Evolutionary conservation across 2,797 vertebrate genomes (phyloP), one percentile per base, ranked within the genome.

Genomic region (Gymnodraco acuticeps): DNA sequence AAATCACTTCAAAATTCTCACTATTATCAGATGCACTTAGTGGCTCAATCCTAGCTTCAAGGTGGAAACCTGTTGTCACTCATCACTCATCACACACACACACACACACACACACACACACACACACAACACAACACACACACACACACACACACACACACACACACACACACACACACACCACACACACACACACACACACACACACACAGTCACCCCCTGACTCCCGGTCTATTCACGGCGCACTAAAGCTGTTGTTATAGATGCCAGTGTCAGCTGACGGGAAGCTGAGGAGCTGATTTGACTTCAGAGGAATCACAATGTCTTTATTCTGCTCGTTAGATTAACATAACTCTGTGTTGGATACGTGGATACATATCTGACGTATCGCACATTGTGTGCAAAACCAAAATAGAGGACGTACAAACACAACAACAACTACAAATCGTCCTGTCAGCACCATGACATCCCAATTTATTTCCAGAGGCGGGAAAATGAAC

Each of bases 211-310:
- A 45, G 43, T 43, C 27, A 14, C 14, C 16, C 33, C 31, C 64
- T 46, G 9, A 45, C 42, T 62, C 64, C 45, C n/a, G 15, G 9
- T 85, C 81, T 92, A 87, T 89, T 88, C 66, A 80, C 54, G 65
- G 76, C 45, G 5, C 76, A 82, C 81, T 86, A 84, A 81, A 70
- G 65, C 73, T 67, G 77, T 74, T 83, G 74, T 84, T 82, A 19
- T 64, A 83, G 75, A 86, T 87, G 81, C 58, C 76, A 47, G n/a
- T n/a, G 69, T 88, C 86, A 83, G 83, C 71, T 83, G 79, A 77
- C 72, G 17, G 75, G 56, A 80, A 77, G 66, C 56, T 50, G 27
- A 68, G 46, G 10, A 61, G 56, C 53, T 68, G 20, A 61, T 47
- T 19, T 43, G n/a, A 65, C 41, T 64, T 27, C 19, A 17, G 54